These are phyloP conservation scores for Watsonalla binaria DNA, from an alignment of 2,888 invertebrate species.

Conservation along the genomic window DNA sequence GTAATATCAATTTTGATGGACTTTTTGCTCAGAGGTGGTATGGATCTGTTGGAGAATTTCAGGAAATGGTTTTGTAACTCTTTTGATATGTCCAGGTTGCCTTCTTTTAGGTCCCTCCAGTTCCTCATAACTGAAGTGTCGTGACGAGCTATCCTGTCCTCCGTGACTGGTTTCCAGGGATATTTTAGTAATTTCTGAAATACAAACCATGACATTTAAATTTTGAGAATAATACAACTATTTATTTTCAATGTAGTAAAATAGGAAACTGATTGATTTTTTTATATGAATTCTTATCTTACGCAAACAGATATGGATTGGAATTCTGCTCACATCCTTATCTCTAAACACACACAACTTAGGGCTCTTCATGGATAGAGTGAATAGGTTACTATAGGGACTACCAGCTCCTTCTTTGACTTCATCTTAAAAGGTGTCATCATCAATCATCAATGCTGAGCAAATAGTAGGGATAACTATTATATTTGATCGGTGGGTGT, in stretches of 20 bases:
- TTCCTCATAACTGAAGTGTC: constrained; percentile 83
- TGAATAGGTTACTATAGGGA: too few relatives aligned
- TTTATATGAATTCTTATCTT: too few relatives aligned
- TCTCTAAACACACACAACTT: too few relatives aligned
- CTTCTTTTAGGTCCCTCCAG: constrained; percentile 82
- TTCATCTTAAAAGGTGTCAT: too few relatives aligned
- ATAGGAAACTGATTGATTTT: neutral
- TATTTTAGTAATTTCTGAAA: constrained; percentile 81
- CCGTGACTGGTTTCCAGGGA: constrained; percentile 81
- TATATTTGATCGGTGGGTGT: too few relatives aligned
- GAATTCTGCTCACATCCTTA: too few relatives aligned
- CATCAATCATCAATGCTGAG: too few relatives aligned
- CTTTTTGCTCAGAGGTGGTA: constrained; percentile 58
- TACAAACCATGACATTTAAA: constrained; percentile 1
- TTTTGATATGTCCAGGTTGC: constrained; percentile 67
- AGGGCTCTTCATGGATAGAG: too few relatives aligned
- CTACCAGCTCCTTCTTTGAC: too few relatives aligned
- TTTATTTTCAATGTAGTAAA: neutral
- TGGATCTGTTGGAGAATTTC: constrained; percentile 81
- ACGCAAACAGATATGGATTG: too few relatives aligned
- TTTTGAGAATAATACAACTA: neutral
- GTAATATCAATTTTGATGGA: constrained; percentile 55
- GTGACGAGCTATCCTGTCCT: constrained; percentile 79
- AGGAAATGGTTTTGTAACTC: constrained; percentile 78
- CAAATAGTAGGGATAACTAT: too few relatives aligned